A percentile compares a stretch with the other conserved stretches of the same genome.
Evolutionary conservation across 1,140 invertebrate genomes (phyloP).

Genomic region (Eueides isabella): DNA sequence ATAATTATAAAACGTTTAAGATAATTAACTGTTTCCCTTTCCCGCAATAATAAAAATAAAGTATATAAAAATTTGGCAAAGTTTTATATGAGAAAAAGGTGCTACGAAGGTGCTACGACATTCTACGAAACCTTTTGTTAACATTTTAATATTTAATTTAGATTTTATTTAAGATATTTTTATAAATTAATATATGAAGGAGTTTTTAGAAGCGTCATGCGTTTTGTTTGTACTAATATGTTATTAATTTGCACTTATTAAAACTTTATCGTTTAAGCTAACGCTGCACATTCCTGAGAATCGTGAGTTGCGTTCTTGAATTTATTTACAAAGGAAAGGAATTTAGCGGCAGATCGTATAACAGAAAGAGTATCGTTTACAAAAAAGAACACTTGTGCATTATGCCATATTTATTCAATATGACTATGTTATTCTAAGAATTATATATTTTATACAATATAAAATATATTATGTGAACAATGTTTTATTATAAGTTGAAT

Average conservation of each 20-base stretch:
- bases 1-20: neutral
- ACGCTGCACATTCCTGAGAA: constrained; percentile 52
- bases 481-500: neutral
- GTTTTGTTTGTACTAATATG: neutral
- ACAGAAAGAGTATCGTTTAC: constrained; percentile 54
- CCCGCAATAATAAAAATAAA: no score
- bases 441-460: neutral
- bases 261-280: neutral
- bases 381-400: constrained; percentile 36
- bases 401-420: neutral
- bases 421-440: neutral
- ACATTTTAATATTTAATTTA: neutral
- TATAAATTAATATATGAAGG: no score
- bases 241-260: neutral
- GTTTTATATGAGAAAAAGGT: neutral
- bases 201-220: no score
- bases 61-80: neutral
- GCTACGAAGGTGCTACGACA: constrained; percentile 50
- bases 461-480: no score
- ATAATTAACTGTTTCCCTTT: no score
- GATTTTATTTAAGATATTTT: neutral
- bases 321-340: constrained; percentile 61
- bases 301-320: constrained; percentile 53
- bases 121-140: constrained; percentile 17
- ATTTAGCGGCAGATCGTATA: constrained; percentile 60